Evolutionary conservation across 2,888 invertebrate genomes (phyloP).

Genomic region (Nomada goodeniana): DNA sequence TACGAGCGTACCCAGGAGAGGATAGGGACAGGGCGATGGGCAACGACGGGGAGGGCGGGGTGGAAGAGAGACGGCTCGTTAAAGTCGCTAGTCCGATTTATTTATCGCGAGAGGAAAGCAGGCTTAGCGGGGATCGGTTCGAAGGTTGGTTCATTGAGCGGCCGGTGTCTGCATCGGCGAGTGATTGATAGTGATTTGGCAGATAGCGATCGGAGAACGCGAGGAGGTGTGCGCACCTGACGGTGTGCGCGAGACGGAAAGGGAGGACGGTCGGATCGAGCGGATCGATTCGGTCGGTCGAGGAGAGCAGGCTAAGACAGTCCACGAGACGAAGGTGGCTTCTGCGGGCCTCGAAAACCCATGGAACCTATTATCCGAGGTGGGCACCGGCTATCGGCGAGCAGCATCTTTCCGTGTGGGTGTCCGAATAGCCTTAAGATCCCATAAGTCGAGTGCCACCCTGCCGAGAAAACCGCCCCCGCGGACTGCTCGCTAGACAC

Average conservation of each 20-base stretch:
- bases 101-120: slow-evolving; percentile 73
- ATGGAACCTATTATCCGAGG: slow-evolving; percentile 77
- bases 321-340: slow-evolving; percentile 50
- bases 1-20: not conserved
- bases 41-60: not conserved
- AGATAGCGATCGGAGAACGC: slow-evolving; percentile 78
- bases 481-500: slow-evolving; percentile 78
- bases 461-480: slow-evolving; percentile 78
- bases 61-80: slow-evolving; percentile 54
- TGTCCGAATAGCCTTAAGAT: slow-evolving; percentile 76
- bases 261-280: not conserved
- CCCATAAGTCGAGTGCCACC: slow-evolving; percentile 76
- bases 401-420: slow-evolving; percentile 78
- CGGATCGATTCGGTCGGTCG: slow-evolving; percentile 6
- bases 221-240: slow-evolving; percentile 74
- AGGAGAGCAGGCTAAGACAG: slow-evolving; percentile 34
- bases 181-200: slow-evolving; percentile 82
- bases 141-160: slow-evolving; percentile 64
- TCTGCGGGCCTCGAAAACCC: slow-evolving; percentile 62
- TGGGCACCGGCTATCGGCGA: slow-evolving; percentile 76
- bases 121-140: slow-evolving; percentile 72
- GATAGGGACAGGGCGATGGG: not conserved
- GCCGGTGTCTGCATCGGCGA: slow-evolving; percentile 72
- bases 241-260: slow-evolving; percentile 49
- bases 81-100: slow-evolving; percentile 73